phyloP scores from a whole-genome alignment of 2,888 invertebrate genomes.

The Spialia ferax region DNA sequence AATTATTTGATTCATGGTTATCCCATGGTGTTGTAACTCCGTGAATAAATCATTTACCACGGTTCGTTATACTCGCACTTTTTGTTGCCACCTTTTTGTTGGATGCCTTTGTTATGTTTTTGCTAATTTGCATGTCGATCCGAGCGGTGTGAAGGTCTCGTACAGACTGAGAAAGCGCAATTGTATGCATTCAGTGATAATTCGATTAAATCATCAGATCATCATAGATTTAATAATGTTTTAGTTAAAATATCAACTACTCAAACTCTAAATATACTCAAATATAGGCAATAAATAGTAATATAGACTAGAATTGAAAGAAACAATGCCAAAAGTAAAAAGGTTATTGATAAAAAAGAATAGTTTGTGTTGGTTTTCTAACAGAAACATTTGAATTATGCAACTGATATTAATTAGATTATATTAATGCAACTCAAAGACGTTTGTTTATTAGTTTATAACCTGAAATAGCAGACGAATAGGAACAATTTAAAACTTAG shows the following conservation, averaged over 20 bases:
- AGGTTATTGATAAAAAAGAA: background rate
- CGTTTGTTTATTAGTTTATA: too few relatives aligned
- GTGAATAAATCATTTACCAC: conserved; percentile 15
- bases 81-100: conserved; percentile 43
- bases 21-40: conserved; percentile 9
- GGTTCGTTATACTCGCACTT: conserved; percentile 48
- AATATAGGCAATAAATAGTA: too few relatives aligned
- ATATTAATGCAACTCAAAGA: too few relatives aligned
- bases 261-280: too few relatives aligned
- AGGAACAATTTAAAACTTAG: too few relatives aligned
- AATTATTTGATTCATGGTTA: conserved; percentile 5
- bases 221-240: too few relatives aligned
- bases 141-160: conserved; percentile 42
- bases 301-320: background rate
- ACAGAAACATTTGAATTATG: too few relatives aligned
- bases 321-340: background rate
- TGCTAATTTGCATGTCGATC: conserved; percentile 54
- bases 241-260: too few relatives aligned
- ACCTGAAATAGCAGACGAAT: too few relatives aligned
- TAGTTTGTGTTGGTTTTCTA: too few relatives aligned
- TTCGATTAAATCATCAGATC: background rate
- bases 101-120: conserved; percentile 50
- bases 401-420: too few relatives aligned
- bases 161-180: conserved; percentile 32
- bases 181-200: conserved; percentile 19